phyloP scores from a whole-genome alignment of 2,888 invertebrate genomes.

The Idaea dimidiata region DNA sequence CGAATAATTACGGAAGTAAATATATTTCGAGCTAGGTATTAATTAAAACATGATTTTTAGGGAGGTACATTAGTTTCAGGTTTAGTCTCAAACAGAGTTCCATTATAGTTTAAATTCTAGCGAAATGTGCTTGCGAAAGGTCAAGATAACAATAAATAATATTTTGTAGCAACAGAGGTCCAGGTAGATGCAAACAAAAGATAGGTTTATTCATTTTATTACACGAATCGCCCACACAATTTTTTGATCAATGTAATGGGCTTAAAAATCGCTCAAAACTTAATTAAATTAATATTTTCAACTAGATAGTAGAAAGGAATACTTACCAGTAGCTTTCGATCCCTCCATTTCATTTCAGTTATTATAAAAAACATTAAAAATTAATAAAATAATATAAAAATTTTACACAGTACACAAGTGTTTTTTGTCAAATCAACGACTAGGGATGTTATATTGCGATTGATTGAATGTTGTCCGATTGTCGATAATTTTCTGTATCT shows the following conservation, averaged over 20 bases:
- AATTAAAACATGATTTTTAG: background rate
- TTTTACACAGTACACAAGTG: constrained; percentile 33
- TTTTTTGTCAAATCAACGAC: constrained; percentile 33
- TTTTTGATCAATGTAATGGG: constrained; percentile 26
- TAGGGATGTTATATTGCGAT: constrained; percentile 5
- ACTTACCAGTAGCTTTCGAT: constrained; percentile 58
- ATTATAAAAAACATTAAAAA: constrained; percentile 37
- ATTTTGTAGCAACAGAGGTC: constrained; percentile 3
- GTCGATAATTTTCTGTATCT: background rate
- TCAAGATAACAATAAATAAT: constrained; percentile 22
- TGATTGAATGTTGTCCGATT: background rate
- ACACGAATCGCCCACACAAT: constrained; percentile 72
- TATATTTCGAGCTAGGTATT: background rate
- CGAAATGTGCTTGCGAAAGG: constrained; percentile 25
- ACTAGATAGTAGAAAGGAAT: constrained; percentile 2
- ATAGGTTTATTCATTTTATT: constrained; percentile 56
- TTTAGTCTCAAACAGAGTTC: background rate
- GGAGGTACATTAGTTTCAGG: background rate
- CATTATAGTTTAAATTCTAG: background rate
- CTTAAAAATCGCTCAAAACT: constrained; percentile 41
- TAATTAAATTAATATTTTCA: constrained; percentile 6
- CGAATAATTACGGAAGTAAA: background rate
- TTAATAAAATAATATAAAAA: constrained; percentile 34
- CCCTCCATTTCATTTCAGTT: constrained; percentile 72
- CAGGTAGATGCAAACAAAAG: constrained; percentile 62